Conservation (phyloP, 1,140 invertebrate genomes). For the Cotesia glomerata region DNA sequence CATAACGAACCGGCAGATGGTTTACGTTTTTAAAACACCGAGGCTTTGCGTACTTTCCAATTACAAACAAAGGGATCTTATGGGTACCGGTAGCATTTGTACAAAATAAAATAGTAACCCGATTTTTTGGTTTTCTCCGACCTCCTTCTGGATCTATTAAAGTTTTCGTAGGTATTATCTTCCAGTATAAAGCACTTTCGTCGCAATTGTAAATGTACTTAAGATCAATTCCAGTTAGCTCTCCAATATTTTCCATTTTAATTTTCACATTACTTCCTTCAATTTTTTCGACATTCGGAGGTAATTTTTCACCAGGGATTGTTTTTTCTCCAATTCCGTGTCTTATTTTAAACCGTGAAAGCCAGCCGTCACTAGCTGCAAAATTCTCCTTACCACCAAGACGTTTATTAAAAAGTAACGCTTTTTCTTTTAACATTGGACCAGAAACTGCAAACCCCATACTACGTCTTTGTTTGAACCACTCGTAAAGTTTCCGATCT, state of each 20-base stretch:
- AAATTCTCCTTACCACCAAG: neutral
- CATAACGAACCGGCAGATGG: neutral
- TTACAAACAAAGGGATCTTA: conserved; percentile 3
- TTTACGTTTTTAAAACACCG: conserved; percentile 4
- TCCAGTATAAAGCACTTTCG: neutral
- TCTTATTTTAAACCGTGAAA: neutral
- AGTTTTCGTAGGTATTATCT: neutral
- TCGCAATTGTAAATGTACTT: conserved; percentile 10
- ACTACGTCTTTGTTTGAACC: neutral
- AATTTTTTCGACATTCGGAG: neutral
- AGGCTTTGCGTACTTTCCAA: conserved; percentile 1
- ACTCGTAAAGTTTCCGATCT: neutral
- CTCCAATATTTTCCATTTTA: neutral
- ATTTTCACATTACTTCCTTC: neutral
- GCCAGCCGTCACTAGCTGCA: neutral
- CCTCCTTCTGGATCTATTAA: neutral
- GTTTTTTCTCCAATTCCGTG: neutral
- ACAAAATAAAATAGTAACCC: neutral
- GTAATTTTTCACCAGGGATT: conserved; percentile 13
- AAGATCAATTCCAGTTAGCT: neutral
- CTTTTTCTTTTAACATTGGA: neutral
- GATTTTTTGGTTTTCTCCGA: conserved; percentile 3
- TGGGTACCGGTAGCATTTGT: neutral
- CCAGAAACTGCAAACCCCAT: neutral
- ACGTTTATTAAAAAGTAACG: neutral